These are phyloP conservation scores for Vidua macroura DNA, from an alignment of 2,113 vertebrate genomes.

Conservation along the genomic window DNA sequence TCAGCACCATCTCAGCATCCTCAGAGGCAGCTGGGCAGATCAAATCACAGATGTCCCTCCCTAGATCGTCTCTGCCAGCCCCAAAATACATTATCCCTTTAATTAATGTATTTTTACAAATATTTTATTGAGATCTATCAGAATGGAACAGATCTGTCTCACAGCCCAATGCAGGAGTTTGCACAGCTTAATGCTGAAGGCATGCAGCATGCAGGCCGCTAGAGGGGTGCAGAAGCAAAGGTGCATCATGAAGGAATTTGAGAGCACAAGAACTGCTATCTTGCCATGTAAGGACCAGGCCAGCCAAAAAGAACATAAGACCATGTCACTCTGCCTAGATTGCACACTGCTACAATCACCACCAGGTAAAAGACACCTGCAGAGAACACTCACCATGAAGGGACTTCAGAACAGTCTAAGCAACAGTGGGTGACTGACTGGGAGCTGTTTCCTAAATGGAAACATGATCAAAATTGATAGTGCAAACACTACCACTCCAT, in stretches of 20 bases:
- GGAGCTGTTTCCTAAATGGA: neutral
- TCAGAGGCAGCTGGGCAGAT: neutral
- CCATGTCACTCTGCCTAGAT: neutral
- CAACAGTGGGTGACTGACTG: neutral
- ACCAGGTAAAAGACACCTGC: neutral
- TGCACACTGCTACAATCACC: neutral
- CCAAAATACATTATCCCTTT: neutral
- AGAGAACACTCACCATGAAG: neutral
- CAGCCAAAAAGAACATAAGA: neutral
- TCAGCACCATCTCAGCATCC: neutral
- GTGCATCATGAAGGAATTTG: neutral
- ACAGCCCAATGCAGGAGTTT: neutral
- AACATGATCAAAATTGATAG: neutral
- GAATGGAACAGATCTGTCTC: neutral
- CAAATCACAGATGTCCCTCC: neutral
- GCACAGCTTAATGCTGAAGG: neutral
- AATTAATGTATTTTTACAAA: neutral
- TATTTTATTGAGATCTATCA: neutral
- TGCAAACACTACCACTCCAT: neutral
- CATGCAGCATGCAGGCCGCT: rapidly evolving
- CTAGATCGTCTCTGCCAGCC: neutral
- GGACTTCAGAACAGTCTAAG: neutral
- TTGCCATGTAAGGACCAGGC: neutral
- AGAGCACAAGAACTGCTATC: neutral
- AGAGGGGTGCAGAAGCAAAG: neutral